These are phyloP conservation scores for Xiphophorus couchianus DNA, from an alignment of 2,113 vertebrate genomes.

Conservation along the genomic window DNA sequence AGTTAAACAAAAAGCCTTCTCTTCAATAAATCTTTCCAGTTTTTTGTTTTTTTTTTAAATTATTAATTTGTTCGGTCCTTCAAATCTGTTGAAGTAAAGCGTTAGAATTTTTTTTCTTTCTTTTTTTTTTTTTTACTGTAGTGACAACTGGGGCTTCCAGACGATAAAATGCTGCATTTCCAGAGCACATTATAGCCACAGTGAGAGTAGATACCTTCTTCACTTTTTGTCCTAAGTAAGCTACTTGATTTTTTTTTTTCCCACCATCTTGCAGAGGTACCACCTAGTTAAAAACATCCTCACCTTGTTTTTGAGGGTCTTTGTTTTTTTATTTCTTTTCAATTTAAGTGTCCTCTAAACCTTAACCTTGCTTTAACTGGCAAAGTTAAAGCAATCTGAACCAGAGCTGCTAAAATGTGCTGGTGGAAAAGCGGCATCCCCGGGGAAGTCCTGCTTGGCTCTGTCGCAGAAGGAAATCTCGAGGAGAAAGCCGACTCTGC, in stretches of 20 bases:
- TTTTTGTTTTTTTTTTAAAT: conserved; percentile 76
- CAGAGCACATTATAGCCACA: conserved; percentile 4
- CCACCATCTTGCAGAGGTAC: not conserved
- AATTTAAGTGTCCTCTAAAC: too few relatives aligned
- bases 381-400: not conserved
- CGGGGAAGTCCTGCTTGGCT: not conserved
- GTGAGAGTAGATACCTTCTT: too few relatives aligned
- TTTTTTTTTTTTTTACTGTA: conserved; percentile 10
- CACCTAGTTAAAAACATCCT: too few relatives aligned
- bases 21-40: conserved; percentile 93
- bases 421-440: conserved; percentile 20
- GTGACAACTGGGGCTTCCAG: conserved; percentile 6
- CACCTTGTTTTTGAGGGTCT: too few relatives aligned
- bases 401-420: conserved; percentile 9
- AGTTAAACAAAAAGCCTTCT: conserved; percentile 93
- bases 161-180: not conserved
- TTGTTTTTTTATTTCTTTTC: too few relatives aligned
- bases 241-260: too few relatives aligned
- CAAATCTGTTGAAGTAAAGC: conserved; percentile 30
- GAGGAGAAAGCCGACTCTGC: conserved; percentile 15
- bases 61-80: not conserved
- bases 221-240: not conserved
- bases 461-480: conserved; percentile 33
- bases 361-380: too few relatives aligned
- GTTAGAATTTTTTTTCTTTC: too few relatives aligned